phyloP scores from a whole-genome alignment of 2,888 invertebrate species.

The Sepiola atlantica region DNA sequence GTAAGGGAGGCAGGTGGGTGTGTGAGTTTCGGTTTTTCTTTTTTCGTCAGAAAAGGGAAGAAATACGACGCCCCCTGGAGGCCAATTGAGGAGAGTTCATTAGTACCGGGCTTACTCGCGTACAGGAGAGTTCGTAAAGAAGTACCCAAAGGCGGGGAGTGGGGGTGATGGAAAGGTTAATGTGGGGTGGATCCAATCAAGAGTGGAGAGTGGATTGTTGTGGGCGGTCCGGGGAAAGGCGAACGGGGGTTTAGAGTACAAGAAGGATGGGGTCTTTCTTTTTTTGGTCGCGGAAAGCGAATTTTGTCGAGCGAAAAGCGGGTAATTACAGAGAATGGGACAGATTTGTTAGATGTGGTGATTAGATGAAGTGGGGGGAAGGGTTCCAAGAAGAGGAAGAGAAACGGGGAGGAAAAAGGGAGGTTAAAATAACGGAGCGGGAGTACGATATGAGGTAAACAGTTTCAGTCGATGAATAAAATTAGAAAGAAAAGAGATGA shows the following conservation, averaged over 20 bases:
- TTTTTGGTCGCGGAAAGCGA: background rate
- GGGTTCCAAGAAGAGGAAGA: background rate
- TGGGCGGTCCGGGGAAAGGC: background rate
- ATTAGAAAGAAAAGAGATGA: too few relatives aligned
- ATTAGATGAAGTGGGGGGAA: background rate
- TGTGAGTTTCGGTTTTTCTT: background rate
- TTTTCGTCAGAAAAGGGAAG: background rate
- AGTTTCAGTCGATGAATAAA: too few relatives aligned
- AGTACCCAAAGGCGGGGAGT: background rate
- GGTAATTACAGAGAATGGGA: slow-evolving; percentile 6
- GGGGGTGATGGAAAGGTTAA: background rate
- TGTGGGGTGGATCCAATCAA: slow-evolving; percentile 32
- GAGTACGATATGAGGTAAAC: too few relatives aligned
- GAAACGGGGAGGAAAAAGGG: background rate
- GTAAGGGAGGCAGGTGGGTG: too few relatives aligned
- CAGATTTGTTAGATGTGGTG: slow-evolving; percentile 22
- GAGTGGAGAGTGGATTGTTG: background rate
- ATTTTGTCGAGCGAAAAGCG: background rate
- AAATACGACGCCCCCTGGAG: slow-evolving; percentile 20
- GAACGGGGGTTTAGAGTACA: background rate
- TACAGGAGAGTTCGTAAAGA: background rate
- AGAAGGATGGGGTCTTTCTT: background rate
- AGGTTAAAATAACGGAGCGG: background rate
- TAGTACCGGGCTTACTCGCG: background rate
- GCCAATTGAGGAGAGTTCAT: slow-evolving; percentile 32